Conservation (phyloP, 2,113 vertebrate genomes). For the Struthio camelus region DNA sequence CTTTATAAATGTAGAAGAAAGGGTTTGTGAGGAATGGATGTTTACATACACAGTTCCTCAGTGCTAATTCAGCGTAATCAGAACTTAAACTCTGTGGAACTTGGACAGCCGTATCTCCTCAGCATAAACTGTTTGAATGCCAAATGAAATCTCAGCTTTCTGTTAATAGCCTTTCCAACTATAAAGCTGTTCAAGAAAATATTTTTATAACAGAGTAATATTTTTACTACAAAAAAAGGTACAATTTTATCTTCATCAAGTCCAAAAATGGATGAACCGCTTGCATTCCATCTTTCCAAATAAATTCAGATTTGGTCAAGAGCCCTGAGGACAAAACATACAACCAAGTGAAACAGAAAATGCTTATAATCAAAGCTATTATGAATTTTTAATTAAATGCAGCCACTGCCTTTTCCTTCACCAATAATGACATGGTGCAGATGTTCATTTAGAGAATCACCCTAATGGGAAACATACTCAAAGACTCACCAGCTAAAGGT, state of each 20-base stretch:
- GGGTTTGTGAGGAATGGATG: not conserved
- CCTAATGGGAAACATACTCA: not conserved
- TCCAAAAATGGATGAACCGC: not conserved
- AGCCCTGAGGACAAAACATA: not conserved
- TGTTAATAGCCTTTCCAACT: not conserved
- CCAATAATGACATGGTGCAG: not conserved
- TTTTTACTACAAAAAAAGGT: not conserved
- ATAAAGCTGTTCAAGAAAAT: not conserved
- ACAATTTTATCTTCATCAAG: not conserved
- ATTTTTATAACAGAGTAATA: not conserved
- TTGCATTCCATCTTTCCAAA: not conserved
- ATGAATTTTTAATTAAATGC: slow-evolving; percentile 9
- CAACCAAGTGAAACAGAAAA: not conserved
- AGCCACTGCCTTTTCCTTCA: not conserved
- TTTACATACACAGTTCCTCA: not conserved
- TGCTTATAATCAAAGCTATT: not conserved
- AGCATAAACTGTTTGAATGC: not conserved
- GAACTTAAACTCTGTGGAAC: not conserved
- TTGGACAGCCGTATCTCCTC: not conserved
- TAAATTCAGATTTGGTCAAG: not conserved
- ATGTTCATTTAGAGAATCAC: not conserved
- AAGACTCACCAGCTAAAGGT: not conserved
- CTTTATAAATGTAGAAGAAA: not conserved
- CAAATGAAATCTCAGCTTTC: not conserved
- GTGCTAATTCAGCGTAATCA: not conserved